phyloP scores from a whole-genome alignment of 2,113 vertebrate genomes.

The Microtus oregoni region DNA sequence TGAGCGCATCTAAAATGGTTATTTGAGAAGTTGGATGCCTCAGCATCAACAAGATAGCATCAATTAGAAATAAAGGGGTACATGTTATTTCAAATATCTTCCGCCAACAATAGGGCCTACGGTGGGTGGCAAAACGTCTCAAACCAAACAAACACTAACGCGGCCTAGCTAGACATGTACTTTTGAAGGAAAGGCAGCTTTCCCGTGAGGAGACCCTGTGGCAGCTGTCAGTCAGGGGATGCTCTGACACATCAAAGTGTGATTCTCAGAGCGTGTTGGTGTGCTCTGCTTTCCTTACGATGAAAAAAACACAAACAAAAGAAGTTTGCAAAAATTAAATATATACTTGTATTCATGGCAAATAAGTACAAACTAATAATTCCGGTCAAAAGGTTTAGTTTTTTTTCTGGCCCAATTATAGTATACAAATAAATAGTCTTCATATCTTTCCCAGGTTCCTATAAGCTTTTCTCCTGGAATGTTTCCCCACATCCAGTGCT shows the following conservation, averaged over 20 bases:
- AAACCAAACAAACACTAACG: constrained; percentile 51
- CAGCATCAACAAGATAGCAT: not conserved
- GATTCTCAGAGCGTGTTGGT: constrained; percentile 12
- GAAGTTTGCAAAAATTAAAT: constrained; percentile 76
- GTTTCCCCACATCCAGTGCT: not conserved
- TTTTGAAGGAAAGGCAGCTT: constrained; percentile 60
- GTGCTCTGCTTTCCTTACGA: constrained; percentile 54
- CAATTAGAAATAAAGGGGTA: constrained; percentile 61
- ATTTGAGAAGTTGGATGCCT: constrained; percentile 38
- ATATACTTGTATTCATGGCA: constrained; percentile 76
- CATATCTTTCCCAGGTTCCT: constrained; percentile 2
- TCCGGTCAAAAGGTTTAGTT: constrained; percentile 54
- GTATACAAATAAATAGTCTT: constrained; percentile 31
- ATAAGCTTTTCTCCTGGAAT: not conserved
- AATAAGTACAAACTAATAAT: constrained; percentile 71
- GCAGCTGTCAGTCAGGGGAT: constrained; percentile 52
- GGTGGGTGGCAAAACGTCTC: constrained; percentile 26
- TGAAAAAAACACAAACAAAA: constrained; percentile 79
- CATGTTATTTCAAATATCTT: constrained; percentile 61
- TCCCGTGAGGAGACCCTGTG: not conserved
- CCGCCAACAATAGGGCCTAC: constrained; percentile 5
- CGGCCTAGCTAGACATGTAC: not conserved
- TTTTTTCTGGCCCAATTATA: constrained; percentile 17
- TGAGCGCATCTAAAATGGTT: not conserved
- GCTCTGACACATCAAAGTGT: constrained; percentile 32